A percentile compares a stretch with the other conserved stretches of the same genome.
phyloP scores from a whole-genome alignment of 2,888 invertebrate genomes.

The Blera fallax region DNA sequence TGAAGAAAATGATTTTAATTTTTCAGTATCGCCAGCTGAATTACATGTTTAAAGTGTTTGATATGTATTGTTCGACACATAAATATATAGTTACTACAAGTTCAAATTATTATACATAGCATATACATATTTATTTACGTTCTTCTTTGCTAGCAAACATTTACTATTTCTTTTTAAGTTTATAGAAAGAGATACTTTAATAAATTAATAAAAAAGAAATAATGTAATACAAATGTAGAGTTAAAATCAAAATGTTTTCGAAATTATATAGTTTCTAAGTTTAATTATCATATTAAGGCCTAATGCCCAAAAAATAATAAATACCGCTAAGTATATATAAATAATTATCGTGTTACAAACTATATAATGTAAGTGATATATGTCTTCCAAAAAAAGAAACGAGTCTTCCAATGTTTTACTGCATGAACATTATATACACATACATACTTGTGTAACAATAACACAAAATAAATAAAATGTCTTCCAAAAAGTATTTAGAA shows the following conservation, averaged over 20 bases:
- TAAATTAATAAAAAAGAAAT: not conserved
- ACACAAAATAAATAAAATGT: slow-evolving; percentile 75
- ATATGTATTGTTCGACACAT: slow-evolving; percentile 12
- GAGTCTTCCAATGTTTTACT: slow-evolving; percentile 70
- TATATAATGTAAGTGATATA: slow-evolving; percentile 34
- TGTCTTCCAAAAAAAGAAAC: slow-evolving; percentile 74
- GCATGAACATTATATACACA: slow-evolving; percentile 4
- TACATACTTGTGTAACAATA: slow-evolving; percentile 40
- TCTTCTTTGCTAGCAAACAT: not conserved
- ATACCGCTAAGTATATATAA: slow-evolving; percentile 13
- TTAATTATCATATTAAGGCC: not conserved
- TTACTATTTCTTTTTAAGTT: slow-evolving; percentile 2
- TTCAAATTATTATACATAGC: slow-evolving; percentile 56
- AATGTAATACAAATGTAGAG: not conserved
- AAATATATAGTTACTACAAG: slow-evolving; percentile 37
- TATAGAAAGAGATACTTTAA: not conserved
- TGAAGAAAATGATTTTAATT: not conserved
- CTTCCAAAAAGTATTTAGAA: slow-evolving; percentile 72
- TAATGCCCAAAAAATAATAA: slow-evolving; percentile 16
- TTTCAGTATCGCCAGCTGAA: slow-evolving; percentile 24
- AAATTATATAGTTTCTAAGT: not conserved
- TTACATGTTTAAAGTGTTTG: slow-evolving; percentile 20
- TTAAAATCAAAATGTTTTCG: slow-evolving; percentile 6
- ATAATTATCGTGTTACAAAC: slow-evolving; percentile 17
- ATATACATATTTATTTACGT: slow-evolving; percentile 7